Conservation (phyloP, 2,888 invertebrate genomes). For the Sarcophaga subvicina region DNA sequence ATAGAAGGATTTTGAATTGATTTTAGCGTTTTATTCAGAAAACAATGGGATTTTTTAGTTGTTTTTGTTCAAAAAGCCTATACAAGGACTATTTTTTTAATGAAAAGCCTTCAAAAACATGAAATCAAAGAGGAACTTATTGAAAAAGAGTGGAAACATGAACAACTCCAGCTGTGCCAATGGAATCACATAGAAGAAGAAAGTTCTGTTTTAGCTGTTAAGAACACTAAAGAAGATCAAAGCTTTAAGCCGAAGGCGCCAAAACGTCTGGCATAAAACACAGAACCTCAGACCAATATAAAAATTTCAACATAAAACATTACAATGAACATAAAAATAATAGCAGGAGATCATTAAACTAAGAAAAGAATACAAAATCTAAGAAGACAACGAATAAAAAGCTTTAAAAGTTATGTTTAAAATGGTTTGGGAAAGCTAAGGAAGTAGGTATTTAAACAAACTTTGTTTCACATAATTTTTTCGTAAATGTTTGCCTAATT, state of each 20-base stretch:
- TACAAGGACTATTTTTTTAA: slow-evolving; percentile 9
- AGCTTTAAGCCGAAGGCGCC: slow-evolving; percentile 78
- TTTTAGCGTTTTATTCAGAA: too few species aligned
- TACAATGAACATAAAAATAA: slow-evolving; percentile 48
- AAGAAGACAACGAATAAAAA: slow-evolving; percentile 48
- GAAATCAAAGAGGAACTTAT: not conserved
- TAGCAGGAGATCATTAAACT: slow-evolving; percentile 46
- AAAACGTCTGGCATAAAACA: slow-evolving; percentile 76
- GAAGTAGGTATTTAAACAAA: too few species aligned
- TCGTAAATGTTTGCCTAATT: not conserved
- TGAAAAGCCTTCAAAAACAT: slow-evolving; percentile 18
- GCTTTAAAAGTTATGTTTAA: slow-evolving; percentile 54
- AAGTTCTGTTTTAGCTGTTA: slow-evolving; percentile 49
- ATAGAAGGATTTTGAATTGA: slow-evolving; percentile 12
- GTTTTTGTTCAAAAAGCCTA: too few species aligned
- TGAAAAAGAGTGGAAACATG: slow-evolving; percentile 33
- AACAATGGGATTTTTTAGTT: too few species aligned
- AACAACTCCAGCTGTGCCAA: slow-evolving; percentile 77
- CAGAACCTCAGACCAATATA: not conserved
- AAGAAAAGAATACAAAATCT: not conserved
- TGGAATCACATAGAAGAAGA: slow-evolving; percentile 72
- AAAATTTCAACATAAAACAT: slow-evolving; percentile 19
- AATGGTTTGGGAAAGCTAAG: not conserved
- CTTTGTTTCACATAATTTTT: too few species aligned
- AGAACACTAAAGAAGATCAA: slow-evolving; percentile 74